phyloP scores from a whole-genome alignment of 2,797 vertebrate genomes.

The Acipenser transmontanus region DNA sequence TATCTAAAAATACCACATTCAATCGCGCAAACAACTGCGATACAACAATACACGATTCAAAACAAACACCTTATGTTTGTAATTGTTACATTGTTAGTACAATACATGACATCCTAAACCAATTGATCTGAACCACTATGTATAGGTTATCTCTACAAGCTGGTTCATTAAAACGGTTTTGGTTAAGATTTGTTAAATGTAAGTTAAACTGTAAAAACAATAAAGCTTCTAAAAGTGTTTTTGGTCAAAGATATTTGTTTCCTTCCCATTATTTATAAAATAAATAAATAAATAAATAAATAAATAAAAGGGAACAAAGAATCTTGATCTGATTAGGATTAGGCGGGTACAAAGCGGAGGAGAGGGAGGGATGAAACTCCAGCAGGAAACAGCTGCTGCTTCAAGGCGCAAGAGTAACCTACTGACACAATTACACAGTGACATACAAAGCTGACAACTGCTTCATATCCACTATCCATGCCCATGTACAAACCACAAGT shows the following conservation, averaged over 20 bases:
- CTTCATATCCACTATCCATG: conserved; percentile 7
- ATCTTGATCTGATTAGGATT: conserved; percentile 6
- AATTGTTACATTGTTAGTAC: no score
- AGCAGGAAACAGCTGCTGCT: conserved; percentile 21
- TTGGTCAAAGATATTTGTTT: not conserved
- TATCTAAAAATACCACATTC: no score
- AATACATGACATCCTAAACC: no score
- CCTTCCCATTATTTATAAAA: no score
- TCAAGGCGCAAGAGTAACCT: conserved; percentile 21
- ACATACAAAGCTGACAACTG: conserved; percentile 7
- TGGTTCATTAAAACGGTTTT: not conserved
- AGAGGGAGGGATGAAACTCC: conserved; percentile 38
- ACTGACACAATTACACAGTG: conserved; percentile 28
- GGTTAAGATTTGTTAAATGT: not conserved
- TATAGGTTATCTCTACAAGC: no score
- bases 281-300: not conserved
- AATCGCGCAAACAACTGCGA: no score
- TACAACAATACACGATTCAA: no score
- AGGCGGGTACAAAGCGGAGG: conserved; percentile 14
- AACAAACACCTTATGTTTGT: no score
- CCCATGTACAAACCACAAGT: not conserved
- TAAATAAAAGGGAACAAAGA: conserved; percentile 19
- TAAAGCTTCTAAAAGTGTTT: not conserved
- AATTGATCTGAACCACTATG: no score
- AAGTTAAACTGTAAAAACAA: no score